Evolutionary conservation across 2,888 invertebrate species (phyloP), one percentile per base, ranked within the genome.

Genomic region (Tenodera sinensis): DNA sequence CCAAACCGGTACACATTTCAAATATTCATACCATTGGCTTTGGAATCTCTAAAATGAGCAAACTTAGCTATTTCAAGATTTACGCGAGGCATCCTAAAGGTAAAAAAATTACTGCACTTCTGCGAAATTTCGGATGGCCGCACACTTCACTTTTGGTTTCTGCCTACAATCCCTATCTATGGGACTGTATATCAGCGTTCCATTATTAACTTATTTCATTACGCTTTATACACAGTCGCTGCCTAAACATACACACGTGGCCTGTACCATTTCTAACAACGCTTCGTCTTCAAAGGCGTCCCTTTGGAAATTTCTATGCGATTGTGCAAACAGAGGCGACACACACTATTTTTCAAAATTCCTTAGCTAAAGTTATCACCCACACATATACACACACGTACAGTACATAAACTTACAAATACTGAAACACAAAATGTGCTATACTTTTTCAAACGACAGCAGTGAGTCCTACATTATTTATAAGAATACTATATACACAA

Each of bases 1-100:
- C 47, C 85, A 85, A 85, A 54, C 85, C 47, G 85, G 85, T 85
- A 85, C 85, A 85, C 85, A 84, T 84, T 85, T 81, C 28, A 87
- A 15, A 87, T n/a, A 71, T 87, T 82, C 87, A 87, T 82, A 87
- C 81, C 81, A 87, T 34, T 34, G 30, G 12, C 42, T 25, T 82
- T 87, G 34, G 83, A 83, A 81, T 28, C 28, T 71, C 27, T 28
- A 87, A 87, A 83, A 87, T 83, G 42, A 87, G 42, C 71, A 87
- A 82, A 87, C 30, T 82, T 71, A 15, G 54, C 54, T 71, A 71
- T 25, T 71, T 8, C 6, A 71, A 71, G 6, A 15, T 25, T 2
- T 71, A 20, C 20, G 25, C 20, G 25, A 71, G 54, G 25, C 20
- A 54, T 20, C 6, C 15, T 15, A 15, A 15, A 54, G 15, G 15